Percentiles rank a stretch among this genome's conserved stretches.
Evolutionary conservation across 2,113 vertebrate species (phyloP).

Genomic region (Bombycilla garrulus): DNA sequence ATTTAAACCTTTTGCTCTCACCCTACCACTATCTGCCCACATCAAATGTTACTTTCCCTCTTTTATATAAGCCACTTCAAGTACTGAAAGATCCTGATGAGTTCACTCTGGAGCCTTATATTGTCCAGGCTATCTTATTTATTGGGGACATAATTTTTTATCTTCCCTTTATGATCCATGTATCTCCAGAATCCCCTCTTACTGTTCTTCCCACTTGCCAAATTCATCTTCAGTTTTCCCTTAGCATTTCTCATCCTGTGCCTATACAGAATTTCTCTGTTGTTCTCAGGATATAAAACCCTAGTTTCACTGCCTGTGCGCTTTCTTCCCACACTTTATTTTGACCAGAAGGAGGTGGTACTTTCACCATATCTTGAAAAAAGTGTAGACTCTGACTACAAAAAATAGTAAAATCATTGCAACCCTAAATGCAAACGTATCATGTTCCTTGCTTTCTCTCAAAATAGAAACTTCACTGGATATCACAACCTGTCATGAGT

Average conservation of each 20-base stretch:
- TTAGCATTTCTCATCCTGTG: neutral
- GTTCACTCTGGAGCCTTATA: neutral
- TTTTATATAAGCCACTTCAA: neutral
- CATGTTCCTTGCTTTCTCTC: neutral
- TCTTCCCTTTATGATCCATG: neutral
- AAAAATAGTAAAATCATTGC: neutral
- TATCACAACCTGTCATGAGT: neutral
- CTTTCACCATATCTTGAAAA: neutral
- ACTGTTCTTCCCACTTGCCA: neutral
- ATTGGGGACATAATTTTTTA: accelerated
- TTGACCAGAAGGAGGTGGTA: neutral
- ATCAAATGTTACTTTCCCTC: neutral
- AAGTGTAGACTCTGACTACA: accelerated
- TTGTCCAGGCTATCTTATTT: neutral
- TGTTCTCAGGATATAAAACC: neutral
- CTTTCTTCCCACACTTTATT: neutral
- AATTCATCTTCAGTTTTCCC: neutral
- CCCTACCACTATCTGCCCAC: neutral
- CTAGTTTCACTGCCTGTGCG: neutral
- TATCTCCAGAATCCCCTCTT: neutral
- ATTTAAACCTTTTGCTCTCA: neutral
- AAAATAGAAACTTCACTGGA: neutral
- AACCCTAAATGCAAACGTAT: neutral
- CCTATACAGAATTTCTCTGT: neutral
- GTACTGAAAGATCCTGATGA: neutral